Percentiles rank a stretch among this genome's conserved stretches.
These are phyloP conservation scores for Tetramorium bicarinatum DNA, from an alignment of 2,888 invertebrate genomes.

Conservation along the genomic window DNA sequence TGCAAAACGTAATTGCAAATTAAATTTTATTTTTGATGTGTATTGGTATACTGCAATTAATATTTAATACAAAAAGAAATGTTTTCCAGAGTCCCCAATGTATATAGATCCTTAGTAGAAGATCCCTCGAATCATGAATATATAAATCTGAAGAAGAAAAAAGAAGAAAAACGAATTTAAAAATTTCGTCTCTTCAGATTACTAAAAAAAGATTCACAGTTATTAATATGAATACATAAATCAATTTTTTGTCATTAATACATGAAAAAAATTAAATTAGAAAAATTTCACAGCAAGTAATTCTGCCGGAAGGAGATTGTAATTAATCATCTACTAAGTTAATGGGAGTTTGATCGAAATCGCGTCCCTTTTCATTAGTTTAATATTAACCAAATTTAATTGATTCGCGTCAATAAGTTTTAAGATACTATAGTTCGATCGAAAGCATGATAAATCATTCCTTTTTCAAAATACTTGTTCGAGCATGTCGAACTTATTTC, in stretches of 20 bases:
- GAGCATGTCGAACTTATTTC: neutral
- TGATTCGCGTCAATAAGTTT: too few species aligned
- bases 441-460: too few species aligned
- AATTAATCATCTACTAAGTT: neutral
- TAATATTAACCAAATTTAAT: neutral
- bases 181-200: too few species aligned
- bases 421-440: too few species aligned
- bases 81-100: neutral
- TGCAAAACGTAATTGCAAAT: neutral
- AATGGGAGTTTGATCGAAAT: neutral
- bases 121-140: neutral
- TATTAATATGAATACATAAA: neutral
- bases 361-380: neutral
- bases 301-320: neutral
- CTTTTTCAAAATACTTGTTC: neutral
- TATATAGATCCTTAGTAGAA: neutral
- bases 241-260: too few species aligned
- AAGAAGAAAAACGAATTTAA: neutral
- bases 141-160: neutral
- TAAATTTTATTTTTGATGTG: neutral
- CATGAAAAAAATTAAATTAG: neutral
- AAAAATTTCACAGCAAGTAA: neutral
- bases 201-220: neutral
- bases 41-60: neutral
- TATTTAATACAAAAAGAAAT: neutral